Evolutionary conservation across 1,140 invertebrate genomes (phyloP).

Genomic region (Pissodes strobi): DNA sequence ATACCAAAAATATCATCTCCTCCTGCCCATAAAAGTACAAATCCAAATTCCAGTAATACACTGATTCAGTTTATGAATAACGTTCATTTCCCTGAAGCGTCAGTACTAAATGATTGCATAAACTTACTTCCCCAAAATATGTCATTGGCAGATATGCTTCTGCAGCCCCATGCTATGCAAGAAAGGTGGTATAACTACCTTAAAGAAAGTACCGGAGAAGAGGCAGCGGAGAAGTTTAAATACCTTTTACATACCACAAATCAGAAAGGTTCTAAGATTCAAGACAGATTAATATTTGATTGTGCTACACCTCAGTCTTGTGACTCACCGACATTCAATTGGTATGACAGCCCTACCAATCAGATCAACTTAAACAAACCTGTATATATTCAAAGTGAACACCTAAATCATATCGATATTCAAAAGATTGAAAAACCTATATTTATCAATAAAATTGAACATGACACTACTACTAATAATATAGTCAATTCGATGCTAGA

Average conservation of each 20-base stretch:
- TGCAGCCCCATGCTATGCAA: conserved; percentile 46
- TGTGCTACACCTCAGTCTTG: conserved; percentile 40
- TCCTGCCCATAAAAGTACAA: background rate
- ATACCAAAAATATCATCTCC: background rate
- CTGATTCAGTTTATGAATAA: conserved; percentile 62
- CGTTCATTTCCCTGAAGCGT: conserved; percentile 59
- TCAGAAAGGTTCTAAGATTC: conserved; percentile 37
- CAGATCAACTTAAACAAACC: conserved; percentile 50
- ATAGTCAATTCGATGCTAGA: conserved; percentile 25
- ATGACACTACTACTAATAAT: conserved; percentile 2
- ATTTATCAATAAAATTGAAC: conserved; percentile 14
- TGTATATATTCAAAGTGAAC: conserved; percentile 49
- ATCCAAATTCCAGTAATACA: conserved; percentile 29
- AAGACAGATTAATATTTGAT: conserved; percentile 35
- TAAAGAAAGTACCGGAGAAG: conserved; percentile 53
- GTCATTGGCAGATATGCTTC: conserved; percentile 53
- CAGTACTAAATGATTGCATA: conserved; percentile 51
- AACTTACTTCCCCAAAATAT: conserved; percentile 53
- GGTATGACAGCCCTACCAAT: conserved; percentile 48
- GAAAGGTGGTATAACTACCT: conserved; percentile 56
- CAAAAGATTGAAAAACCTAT: conserved; percentile 34
- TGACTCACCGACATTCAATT: conserved; percentile 45
- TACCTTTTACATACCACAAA: conserved; percentile 49
- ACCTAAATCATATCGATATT: conserved; percentile 39
- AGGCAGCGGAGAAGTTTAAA: conserved; percentile 55